Evolutionary conservation across 2,888 invertebrate species (phyloP), one percentile per base, ranked within the genome.

Genomic region (Chymomyza fuscimana): DNA sequence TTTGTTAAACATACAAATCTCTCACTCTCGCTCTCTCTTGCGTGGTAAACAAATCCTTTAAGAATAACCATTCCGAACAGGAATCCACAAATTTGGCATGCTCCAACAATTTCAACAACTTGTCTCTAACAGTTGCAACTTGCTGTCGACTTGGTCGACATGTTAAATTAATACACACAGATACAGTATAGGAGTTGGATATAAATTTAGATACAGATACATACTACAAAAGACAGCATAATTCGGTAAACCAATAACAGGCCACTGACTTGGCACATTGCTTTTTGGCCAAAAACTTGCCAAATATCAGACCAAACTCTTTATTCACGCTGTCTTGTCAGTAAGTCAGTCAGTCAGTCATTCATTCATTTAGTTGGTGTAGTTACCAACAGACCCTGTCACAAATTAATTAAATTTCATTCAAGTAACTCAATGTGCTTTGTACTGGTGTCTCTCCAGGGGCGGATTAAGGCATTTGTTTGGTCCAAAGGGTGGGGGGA

Each of bases 371-470:
- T 62, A 4, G 62, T 62, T 62, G 46, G 22, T 63, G 19, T 7
- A 25, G n/a, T 52, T 54, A 2, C 15, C 32, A 9, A 22, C 16
- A 36, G 4, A 40, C 46, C 22, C 16, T 36, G 25, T 59, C 74
- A 70, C 72, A 77, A 87, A 82, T 87, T 80, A 85, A 87, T 85
- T 85, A 78, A 80, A 78, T 85, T 85, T 74, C 68, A 74, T 73
- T 82, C 72, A 63, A 76, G 79, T 32, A 32, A 32, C 32, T 7
- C 32, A 7, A 7, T 32, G 32, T 32, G 32, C 32, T 32, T 32
- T 7, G 7, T 9, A 32, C 32, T 32, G 32, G 3, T 7, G 5
- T 5, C 1, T 7, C 32, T 32, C 7, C 32, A 32, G 32, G 32
- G 32, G 4, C 32, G 32, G 32, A 32, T 32, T 32, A 32, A 7